Conservation (phyloP, 2,113 vertebrate genomes). For the Pyxicephalus adspersus region DNA sequence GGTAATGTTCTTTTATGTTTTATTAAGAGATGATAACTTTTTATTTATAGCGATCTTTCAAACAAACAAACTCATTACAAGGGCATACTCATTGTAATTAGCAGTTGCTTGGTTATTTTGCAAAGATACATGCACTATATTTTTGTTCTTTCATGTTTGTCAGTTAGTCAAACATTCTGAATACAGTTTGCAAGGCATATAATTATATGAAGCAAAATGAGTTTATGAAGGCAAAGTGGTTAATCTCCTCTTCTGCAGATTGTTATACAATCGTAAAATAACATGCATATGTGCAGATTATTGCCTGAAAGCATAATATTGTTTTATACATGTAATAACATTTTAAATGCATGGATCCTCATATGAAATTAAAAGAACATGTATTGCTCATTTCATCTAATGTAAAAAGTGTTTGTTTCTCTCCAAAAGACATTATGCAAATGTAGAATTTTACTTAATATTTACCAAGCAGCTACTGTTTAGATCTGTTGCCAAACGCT, state of each 20-base stretch:
- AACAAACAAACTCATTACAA: conserved; percentile 34
- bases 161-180: conserved; percentile 53
- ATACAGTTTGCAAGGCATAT: conserved; percentile 55
- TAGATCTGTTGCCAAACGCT: not conserved
- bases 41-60: conserved; percentile 39
- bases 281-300: conserved; percentile 23
- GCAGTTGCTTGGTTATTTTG: conserved; percentile 51
- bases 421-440: not conserved
- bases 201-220: conserved; percentile 56
- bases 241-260: conserved; percentile 23
- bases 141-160: conserved; percentile 47
- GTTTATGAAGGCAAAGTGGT: conserved; percentile 55
- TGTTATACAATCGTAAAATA: conserved; percentile 42
- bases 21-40: conserved; percentile 12
- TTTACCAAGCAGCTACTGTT: conserved; percentile 15
- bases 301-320: conserved; percentile 40
- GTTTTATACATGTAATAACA: conserved; percentile 6
- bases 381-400: not conserved
- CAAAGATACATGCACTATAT: conserved; percentile 48
- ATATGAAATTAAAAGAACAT: conserved; percentile 12
- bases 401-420: not conserved
- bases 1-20: not conserved
- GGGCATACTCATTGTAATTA: conserved; percentile 51
- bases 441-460: not conserved
- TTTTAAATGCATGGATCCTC: not conserved